These are phyloP conservation scores for Argentina silus DNA, from an alignment of 2,797 vertebrate genomes.

Conservation along the genomic window DNA sequence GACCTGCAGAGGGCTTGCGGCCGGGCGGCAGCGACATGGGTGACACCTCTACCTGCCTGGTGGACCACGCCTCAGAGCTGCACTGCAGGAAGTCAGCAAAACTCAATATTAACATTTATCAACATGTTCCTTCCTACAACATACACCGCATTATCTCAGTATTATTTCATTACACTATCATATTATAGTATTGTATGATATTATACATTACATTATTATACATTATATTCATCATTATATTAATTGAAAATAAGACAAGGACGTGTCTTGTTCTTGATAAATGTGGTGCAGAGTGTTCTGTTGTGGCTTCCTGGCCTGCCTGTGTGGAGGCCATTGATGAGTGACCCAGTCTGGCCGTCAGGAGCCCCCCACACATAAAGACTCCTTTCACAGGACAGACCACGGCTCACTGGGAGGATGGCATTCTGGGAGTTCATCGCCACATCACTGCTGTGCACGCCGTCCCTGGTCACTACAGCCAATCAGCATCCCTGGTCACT, in stretches of 20 bases:
- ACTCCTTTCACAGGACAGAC: slow-evolving; percentile 49
- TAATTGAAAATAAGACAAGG: background rate
- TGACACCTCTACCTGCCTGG: slow-evolving; percentile 40
- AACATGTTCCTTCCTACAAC: background rate
- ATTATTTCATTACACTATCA: too few relatives aligned
- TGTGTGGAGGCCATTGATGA: slow-evolving; percentile 33
- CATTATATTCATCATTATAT: too few relatives aligned
- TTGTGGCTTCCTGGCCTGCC: slow-evolving; percentile 20
- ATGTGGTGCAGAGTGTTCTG: background rate
- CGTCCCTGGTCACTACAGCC: slow-evolving; percentile 43
- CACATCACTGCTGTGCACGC: slow-evolving; percentile 46
- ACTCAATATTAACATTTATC: background rate
- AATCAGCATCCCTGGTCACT: too few relatives aligned
- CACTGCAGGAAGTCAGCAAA: slow-evolving; percentile 30
- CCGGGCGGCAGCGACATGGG: slow-evolving; percentile 76
- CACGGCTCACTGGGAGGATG: slow-evolving; percentile 44
- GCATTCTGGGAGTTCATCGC: slow-evolving; percentile 53
- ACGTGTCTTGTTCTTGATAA: background rate
- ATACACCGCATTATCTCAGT: too few relatives aligned
- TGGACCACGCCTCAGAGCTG: slow-evolving; percentile 52
- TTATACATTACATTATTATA: background rate
- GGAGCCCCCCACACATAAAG: slow-evolving; percentile 48
- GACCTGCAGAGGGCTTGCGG: slow-evolving; percentile 71
- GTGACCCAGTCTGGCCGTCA: slow-evolving; percentile 30
- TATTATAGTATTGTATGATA: background rate